Percentiles rank a stretch among this genome's conserved stretches.
Evolutionary conservation across 2,888 invertebrate genomes (phyloP).

Genomic region (Torymus texanus): DNA sequence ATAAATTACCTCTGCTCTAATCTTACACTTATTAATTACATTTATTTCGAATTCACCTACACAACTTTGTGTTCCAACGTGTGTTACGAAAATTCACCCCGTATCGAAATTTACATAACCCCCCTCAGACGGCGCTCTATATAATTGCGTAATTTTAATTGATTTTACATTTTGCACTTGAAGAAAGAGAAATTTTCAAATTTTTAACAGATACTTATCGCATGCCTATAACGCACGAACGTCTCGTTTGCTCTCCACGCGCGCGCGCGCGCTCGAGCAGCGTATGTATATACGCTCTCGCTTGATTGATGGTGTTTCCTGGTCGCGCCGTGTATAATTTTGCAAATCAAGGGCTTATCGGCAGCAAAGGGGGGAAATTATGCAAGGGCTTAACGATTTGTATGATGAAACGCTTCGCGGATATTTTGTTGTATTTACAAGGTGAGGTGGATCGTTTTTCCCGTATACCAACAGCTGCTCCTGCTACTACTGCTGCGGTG

Average conservation of each 20-base stretch:
- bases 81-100: no score
- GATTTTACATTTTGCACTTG: slow-evolving; percentile 16
- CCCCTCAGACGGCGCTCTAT: background rate
- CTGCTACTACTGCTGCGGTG: no score
- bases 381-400: no score
- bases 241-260: background rate
- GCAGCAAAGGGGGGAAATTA: no score
- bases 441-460: no score
- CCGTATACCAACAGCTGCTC: no score
- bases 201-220: slow-evolving; percentile 33
- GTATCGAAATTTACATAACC: slow-evolving; percentile 19
- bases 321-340: slow-evolving; percentile 42
- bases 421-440: slow-evolving; percentile 21
- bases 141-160: slow-evolving; percentile 31
- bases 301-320: slow-evolving; percentile 22
- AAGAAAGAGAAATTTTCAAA: slow-evolving; percentile 5
- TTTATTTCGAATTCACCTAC: slow-evolving; percentile 2
- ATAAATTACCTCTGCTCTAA: background rate
- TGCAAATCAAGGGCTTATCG: slow-evolving; percentile 38
- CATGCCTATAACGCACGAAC: background rate
- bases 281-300: no score
- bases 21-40: background rate
- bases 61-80: no score
- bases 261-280: no score
- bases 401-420: slow-evolving; percentile 29